Evolutionary conservation across 2,888 invertebrate species (phyloP).

Genomic region (Tachina grossa): DNA sequence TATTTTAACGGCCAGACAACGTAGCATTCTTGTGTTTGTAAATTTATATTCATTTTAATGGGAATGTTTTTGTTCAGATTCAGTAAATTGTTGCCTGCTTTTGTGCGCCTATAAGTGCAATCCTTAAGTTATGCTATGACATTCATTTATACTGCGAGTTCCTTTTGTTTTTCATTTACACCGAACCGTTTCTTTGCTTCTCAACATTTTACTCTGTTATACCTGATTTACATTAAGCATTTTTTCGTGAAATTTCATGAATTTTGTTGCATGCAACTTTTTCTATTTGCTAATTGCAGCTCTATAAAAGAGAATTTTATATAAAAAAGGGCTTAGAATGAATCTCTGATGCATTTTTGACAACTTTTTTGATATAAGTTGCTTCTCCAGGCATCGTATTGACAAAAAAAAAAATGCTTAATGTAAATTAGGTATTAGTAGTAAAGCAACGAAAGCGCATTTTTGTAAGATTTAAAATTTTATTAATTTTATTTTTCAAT

Average conservation of each 20-base stretch:
- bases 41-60: conserved; percentile 21
- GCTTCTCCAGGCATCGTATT: no score
- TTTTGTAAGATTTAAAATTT: conserved; percentile 27
- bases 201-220: background rate
- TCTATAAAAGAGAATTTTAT: no score
- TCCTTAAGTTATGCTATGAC: conserved; percentile 58
- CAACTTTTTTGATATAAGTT: no score
- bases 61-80: conserved; percentile 33
- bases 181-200: conserved; percentile 5
- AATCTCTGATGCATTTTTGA: no score
- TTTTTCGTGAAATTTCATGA: no score
- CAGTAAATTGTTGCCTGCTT: conserved; percentile 57
- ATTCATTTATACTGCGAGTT: conserved; percentile 24
- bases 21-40: background rate
- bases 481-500: conserved; percentile 7
- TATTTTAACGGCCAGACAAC: conserved; percentile 5
- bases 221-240: no score
- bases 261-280: no score
- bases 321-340: no score
- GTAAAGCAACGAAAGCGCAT: background rate
- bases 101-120: conserved; percentile 20
- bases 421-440: no score
- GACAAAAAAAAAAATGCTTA: no score
- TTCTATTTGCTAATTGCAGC: no score
- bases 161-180: background rate